Conservation (phyloP, 2,113 vertebrate species). For the Oriolus oriolus region DNA sequence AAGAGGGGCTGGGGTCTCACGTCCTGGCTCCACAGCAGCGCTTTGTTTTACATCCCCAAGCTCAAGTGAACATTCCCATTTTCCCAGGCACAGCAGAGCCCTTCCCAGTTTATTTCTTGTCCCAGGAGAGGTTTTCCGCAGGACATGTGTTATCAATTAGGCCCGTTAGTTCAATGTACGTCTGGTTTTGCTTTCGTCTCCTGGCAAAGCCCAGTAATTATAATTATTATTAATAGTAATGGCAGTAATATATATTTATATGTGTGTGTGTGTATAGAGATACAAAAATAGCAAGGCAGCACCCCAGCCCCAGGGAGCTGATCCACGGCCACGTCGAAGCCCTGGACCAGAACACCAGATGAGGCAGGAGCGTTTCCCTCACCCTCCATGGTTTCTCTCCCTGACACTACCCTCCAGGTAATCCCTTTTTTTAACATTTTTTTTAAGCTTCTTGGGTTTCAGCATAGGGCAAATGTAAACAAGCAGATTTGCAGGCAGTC, state of each 20-base stretch:
- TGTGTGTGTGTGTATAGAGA: not conserved
- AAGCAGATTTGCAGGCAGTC: not conserved
- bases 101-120: not conserved
- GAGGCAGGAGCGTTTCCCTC: not conserved
- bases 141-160: constrained; percentile 8
- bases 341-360: not conserved
- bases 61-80: not conserved
- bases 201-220: not conserved
- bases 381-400: not conserved
- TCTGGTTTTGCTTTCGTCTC: constrained; percentile 47
- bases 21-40: not conserved
- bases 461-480: not conserved
- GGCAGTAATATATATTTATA: not conserved
- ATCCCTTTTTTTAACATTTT: not conserved
- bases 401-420: not conserved
- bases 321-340: not conserved
- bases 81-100: not conserved
- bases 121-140: not conserved
- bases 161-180: not conserved
- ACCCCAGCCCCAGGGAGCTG: not conserved
- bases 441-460: not conserved
- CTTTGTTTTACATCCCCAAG: rapidly evolving
- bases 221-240: not conserved
- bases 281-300: not conserved
- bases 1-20: not conserved